Percentiles rank a stretch among this genome's conserved stretches.
Evolutionary conservation across 2,797 vertebrate species (phyloP).

Genomic region (Ctenochaetus hawaiiensis): DNA sequence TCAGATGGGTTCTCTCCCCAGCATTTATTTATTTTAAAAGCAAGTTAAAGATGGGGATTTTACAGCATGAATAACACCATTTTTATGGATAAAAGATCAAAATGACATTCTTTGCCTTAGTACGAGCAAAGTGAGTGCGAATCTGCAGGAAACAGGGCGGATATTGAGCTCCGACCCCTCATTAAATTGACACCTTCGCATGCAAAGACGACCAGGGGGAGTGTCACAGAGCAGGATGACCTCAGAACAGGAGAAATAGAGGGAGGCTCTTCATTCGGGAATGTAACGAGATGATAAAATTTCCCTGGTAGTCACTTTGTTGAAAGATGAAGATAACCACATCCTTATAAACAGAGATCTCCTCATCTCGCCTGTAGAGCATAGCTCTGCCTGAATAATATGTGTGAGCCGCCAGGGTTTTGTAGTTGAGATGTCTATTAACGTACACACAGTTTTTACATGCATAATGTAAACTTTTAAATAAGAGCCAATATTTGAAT

Average conservation of each 20-base stretch:
- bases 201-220: constrained; percentile 58
- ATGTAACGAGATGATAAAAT: constrained; percentile 72
- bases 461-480: background rate
- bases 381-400: constrained; percentile 34
- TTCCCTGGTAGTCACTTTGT: constrained; percentile 70
- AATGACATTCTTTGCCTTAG: constrained; percentile 32
- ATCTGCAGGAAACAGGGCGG: constrained; percentile 48
- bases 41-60: constrained; percentile 20
- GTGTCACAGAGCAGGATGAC: constrained; percentile 58
- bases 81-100: constrained; percentile 27
- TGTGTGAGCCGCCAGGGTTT: constrained; percentile 25
- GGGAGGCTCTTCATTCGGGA: constrained; percentile 60
- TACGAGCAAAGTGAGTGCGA: constrained; percentile 52
- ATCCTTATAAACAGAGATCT: constrained; percentile 62
- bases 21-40: constrained; percentile 34
- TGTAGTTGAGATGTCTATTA: too few relatives aligned
- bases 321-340: constrained; percentile 74
- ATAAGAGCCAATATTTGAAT: background rate
- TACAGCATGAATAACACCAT: background rate
- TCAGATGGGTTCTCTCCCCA: background rate
- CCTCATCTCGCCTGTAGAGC: constrained; percentile 36
- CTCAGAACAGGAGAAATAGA: constrained; percentile 63
- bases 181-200: constrained; percentile 67
- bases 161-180: constrained; percentile 52
- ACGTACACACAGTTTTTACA: background rate